Percentiles rank a stretch among this genome's conserved stretches.
Evolutionary conservation across 2,113 vertebrate genomes (phyloP).

Genomic region (Orientallactaga bullata): DNA sequence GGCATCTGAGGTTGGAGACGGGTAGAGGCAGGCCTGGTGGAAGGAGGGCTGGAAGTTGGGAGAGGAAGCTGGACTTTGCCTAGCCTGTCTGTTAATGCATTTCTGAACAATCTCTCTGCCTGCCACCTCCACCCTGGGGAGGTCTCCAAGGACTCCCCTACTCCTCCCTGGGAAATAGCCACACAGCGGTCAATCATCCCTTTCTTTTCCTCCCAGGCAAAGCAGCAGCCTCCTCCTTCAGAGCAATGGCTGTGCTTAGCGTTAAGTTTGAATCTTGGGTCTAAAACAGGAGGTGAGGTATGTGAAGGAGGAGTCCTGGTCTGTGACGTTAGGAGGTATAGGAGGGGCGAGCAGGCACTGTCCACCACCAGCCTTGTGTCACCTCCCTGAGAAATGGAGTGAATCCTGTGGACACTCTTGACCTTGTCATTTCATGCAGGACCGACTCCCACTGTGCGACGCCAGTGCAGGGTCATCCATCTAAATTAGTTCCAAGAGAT

Average conservation of each 20-base stretch:
- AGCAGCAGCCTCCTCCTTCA: neutral
- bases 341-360: neutral
- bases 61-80: accelerated
- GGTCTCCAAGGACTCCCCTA: neutral
- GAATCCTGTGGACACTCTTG: neutral
- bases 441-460: neutral
- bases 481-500: neutral
- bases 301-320: neutral
- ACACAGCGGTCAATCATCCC: neutral
- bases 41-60: neutral
- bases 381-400: neutral
- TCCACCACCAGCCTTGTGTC: neutral
- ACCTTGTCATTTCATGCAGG: neutral
- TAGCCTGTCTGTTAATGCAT: constrained; percentile 9
- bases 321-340: neutral
- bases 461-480: neutral
- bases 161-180: neutral
- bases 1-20: neutral
- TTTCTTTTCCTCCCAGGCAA: neutral
- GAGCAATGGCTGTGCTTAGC: neutral
- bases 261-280: neutral
- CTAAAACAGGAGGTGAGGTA: neutral
- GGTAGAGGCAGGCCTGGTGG: neutral
- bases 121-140: constrained; percentile 24
- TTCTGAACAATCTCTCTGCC: neutral